Evolutionary conservation across 2,888 invertebrate species (phyloP), one percentile per base, ranked within the genome.

Genomic region (Lomographa bimaculata): DNA sequence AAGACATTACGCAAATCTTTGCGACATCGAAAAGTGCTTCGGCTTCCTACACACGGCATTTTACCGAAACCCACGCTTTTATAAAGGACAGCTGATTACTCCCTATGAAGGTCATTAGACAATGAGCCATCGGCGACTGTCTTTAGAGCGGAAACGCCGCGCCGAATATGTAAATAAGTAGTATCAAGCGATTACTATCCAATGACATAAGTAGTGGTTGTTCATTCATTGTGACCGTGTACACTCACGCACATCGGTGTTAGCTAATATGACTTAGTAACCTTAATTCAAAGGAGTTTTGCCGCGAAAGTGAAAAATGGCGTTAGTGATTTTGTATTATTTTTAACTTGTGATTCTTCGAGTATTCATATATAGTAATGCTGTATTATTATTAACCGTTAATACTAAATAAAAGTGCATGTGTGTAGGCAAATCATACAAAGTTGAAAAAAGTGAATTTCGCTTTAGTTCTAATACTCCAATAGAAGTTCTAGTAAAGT

Each of bases 201-300:
- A 68, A 65, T 64, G 60, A 60, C 57, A 52, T 64, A 62, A 64
- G 60, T 61, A 64, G 64, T 64, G 64, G 70, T 65, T 65, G 74
- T 80, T 84, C 87, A 87, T 86, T 87, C 84, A 86, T 79, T 77
- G 77, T 67, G 57, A 74, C 69, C 54, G 39, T 29, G 81, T 83
- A 86, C 70, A 60, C 43, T 67, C 56, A 57, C 19, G 66, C 8
- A 37, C 46, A 54, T n/a, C n/a, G n/a, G n/a, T n/a, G n/a, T n/a
- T n/a, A n/a, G n/a, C n/a, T n/a, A n/a, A n/a, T n/a, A n/a, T n/a
- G n/a, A n/a, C n/a, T n/a, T n/a, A n/a, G n/a, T n/a, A n/a, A n/a
- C n/a, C n/a, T n/a, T n/a, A n/a, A n/a, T n/a, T n/a, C n/a, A n/a
- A n/a, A n/a, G n/a, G n/a, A n/a, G n/a, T n/a, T n/a, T n/a, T n/a